Evolutionary conservation across 2,797 vertebrate species (phyloP), one percentile per base, ranked within the genome.

Genomic region (Cheirogaleus major): DNA sequence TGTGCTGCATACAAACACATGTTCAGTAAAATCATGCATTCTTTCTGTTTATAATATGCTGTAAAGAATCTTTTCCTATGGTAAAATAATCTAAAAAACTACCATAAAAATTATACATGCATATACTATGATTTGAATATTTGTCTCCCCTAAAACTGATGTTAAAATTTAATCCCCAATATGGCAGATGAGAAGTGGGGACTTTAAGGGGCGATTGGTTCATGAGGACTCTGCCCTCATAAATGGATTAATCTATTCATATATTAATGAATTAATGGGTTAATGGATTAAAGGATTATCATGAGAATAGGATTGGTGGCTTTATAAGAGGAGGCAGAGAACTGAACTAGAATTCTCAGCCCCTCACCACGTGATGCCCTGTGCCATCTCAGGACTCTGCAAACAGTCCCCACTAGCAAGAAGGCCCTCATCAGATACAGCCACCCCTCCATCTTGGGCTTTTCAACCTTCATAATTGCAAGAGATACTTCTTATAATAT

Each of bases 1-100:
- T 8, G 10, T 4, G 0, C n/a, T 65, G 0, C 10, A 27, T 4
- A 14, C 2, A 57, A 30, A 7, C 2, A 43, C 2, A 0, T 12
- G 61, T 9, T 84, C 50, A 32, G 12, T 45, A 27, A 96, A 67
- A 22, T 30, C 38, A 48, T 10, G 8, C 12, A 57, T 50, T 89
- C 12, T 88, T 95, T 55, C 10, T n/a, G 27, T 45, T 89, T 83
- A 43, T 1, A 79, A 38, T 23, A 5, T 32, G 14, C 27, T 70
- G 12, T 57, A n/a, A 88, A n/a, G 20, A 93, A 72, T n/a, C 2
- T 63, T 81, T 80, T 12, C 17, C 81, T 25, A 55, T 7, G 17
- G 13, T 32, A 38, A 50, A 79, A 80, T 4, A 65, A 32, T 65
- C 14, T 65, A 52, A 41, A 70, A 84, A 73, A 57, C 11, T 1